Evolutionary conservation across 37 sponge, comb jelly and placozoan species (phyloP).

Genomic region (Petrosia ficiformis): DNA sequence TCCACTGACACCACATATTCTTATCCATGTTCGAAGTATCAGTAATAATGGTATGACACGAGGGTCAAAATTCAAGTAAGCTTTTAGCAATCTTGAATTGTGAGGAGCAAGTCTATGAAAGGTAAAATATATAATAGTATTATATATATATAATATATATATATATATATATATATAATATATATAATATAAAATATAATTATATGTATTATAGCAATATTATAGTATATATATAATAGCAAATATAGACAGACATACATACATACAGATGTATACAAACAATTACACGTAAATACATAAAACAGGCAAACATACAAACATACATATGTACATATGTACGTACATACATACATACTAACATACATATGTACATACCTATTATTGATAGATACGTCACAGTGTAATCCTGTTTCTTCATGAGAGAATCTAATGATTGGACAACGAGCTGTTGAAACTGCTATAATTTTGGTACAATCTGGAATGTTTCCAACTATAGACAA

Average conservation of each 20-base stretch:
- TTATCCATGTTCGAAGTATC: conserved; percentile 19
- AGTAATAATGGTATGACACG: conserved; percentile 24
- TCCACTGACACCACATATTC: conserved; percentile 9
- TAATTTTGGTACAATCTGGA: conserved; percentile 4
- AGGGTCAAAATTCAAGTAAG: conserved; percentile 49
- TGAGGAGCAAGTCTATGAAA: conserved; percentile 28
- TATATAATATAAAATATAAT: neutral
- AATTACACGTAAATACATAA: neutral
- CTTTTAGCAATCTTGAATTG: conserved; percentile 43
- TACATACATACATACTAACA: neutral
- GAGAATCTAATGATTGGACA: conserved; percentile 54
- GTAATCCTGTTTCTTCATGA: neutral
- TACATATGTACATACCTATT: conserved; percentile 17
- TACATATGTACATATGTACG: neutral
- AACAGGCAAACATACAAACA: neutral
- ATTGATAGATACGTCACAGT: conserved; percentile 54
- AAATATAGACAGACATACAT: neutral
- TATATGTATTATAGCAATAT: no score
- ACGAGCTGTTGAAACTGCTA: conserved; percentile 32
- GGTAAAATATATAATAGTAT: neutral
- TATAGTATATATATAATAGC: neutral
- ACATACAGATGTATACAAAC: neutral
- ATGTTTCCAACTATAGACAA: neutral
- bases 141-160: no score
- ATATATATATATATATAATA: no score